Conservation (phyloP, 2,888 invertebrate species). For the Gnatocerus cornutus region DNA sequence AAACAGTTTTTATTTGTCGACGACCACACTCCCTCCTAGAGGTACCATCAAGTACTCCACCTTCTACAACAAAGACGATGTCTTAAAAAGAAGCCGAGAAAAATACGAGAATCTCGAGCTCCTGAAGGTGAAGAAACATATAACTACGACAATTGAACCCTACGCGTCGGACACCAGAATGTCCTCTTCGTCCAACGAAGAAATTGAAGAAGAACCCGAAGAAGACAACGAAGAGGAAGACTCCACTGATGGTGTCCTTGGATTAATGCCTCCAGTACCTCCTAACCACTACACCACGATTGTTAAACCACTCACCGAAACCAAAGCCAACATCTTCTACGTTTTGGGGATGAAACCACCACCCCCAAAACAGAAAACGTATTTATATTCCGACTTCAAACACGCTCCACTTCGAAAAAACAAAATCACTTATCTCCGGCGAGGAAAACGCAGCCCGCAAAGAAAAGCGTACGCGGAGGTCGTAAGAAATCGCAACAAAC, state of each 20-base stretch:
- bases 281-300: slow-evolving; percentile 60
- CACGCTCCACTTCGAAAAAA: slow-evolving; percentile 43
- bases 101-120: slow-evolving; percentile 49
- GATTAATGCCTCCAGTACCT: slow-evolving; percentile 61
- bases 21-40: slow-evolving; percentile 49
- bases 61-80: slow-evolving; percentile 37
- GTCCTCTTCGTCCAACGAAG: slow-evolving; percentile 8
- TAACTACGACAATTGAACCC: slow-evolving; percentile 29
- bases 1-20: slow-evolving; percentile 42
- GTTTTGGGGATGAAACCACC: slow-evolving; percentile 69
- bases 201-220: slow-evolving; percentile 32
- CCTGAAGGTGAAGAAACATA: slow-evolving; percentile 23
- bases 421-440: slow-evolving; percentile 37
- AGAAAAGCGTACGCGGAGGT: slow-evolving; percentile 63
- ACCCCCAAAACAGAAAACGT: slow-evolving; percentile 57
- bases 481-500: slow-evolving; percentile 57
- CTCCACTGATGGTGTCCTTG: slow-evolving; percentile 54
- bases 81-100: slow-evolving; percentile 12
- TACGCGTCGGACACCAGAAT: slow-evolving; percentile 16
- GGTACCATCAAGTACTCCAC: slow-evolving; percentile 32
- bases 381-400: slow-evolving; percentile 61
- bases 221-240: slow-evolving; percentile 47
- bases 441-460: slow-evolving; percentile 58
- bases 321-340: slow-evolving; percentile 61
- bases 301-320: slow-evolving; percentile 56